Evolutionary conservation across 2,888 invertebrate species (phyloP).

Genomic region (Norana najaformis): DNA sequence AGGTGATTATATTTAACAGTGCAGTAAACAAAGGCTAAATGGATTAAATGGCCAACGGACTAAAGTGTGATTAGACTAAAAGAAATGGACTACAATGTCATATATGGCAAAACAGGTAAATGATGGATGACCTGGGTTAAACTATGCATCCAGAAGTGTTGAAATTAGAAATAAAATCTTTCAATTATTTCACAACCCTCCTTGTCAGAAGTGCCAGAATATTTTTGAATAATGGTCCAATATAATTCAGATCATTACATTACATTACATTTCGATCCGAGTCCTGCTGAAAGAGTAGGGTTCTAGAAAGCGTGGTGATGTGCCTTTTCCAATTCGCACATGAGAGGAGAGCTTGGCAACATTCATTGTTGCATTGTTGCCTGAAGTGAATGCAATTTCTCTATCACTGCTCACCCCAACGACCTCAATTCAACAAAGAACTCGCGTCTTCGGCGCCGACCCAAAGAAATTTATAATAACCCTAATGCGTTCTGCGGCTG

Average conservation of each 20-base stretch:
- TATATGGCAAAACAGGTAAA: too few relatives aligned
- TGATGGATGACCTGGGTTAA: not conserved
- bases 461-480: conserved; percentile 13
- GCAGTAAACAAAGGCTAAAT: not conserved
- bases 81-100: too few relatives aligned
- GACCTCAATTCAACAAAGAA: conserved; percentile 13
- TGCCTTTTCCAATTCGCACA: not conserved
- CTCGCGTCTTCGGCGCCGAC: not conserved
- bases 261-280: not conserved
- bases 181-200: not conserved
- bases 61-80: not conserved
- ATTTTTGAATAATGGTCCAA: not conserved
- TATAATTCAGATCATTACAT: not conserved
- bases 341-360: not conserved
- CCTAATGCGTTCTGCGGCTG: conserved; percentile 13
- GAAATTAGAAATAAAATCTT: not conserved
- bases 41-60: not conserved
- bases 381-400: not conserved
- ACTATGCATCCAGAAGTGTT: not conserved
- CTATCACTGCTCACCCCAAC: not conserved
- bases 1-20: not conserved
- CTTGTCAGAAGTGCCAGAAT: not conserved
- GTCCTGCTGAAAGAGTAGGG: not conserved
- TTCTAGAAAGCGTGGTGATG: not conserved
- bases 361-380: not conserved